phyloP scores from a whole-genome alignment of 2,888 invertebrate species.

The Hylaea fasciaria region DNA sequence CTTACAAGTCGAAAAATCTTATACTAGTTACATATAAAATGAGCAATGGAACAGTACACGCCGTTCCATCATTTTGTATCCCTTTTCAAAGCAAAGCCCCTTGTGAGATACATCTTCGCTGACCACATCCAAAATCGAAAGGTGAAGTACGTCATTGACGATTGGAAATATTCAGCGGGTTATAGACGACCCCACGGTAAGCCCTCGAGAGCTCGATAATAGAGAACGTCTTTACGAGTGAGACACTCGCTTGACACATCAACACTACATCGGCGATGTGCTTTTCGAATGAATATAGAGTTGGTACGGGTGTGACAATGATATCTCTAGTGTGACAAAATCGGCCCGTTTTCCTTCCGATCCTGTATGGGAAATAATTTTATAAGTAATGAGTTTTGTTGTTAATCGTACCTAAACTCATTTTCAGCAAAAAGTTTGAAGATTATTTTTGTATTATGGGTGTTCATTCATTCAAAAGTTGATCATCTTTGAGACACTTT shows the following conservation, averaged over 20 bases:
- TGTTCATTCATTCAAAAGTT: no score
- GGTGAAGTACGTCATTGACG: conserved; percentile 26
- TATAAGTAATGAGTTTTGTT: no score
- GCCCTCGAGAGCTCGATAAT: conserved; percentile 67
- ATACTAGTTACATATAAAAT: no score
- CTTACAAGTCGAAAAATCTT: no score
- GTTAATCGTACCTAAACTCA: no score
- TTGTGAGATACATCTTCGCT: no score
- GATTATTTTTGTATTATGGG: no score
- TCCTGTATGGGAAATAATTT: neutral
- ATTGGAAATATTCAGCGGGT: conserved; percentile 51
- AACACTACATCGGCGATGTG: conserved; percentile 63
- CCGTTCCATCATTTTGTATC: no score
- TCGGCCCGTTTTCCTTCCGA: neutral
- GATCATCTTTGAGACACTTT: no score
- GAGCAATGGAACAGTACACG: no score
- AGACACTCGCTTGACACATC: conserved; percentile 76
- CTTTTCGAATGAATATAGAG: conserved; percentile 39
- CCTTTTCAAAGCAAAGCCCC: no score
- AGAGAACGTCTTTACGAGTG: conserved; percentile 78
- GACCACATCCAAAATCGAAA: conserved; percentile 14
- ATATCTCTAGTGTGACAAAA: conserved; percentile 27
- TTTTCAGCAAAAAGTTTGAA: no score
- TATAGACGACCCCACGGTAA: conserved; percentile 60
- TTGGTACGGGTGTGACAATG: conserved; percentile 50